These are phyloP conservation scores for Catocala fraxini DNA, from an alignment of 2,888 invertebrate species.

Conservation along the genomic window DNA sequence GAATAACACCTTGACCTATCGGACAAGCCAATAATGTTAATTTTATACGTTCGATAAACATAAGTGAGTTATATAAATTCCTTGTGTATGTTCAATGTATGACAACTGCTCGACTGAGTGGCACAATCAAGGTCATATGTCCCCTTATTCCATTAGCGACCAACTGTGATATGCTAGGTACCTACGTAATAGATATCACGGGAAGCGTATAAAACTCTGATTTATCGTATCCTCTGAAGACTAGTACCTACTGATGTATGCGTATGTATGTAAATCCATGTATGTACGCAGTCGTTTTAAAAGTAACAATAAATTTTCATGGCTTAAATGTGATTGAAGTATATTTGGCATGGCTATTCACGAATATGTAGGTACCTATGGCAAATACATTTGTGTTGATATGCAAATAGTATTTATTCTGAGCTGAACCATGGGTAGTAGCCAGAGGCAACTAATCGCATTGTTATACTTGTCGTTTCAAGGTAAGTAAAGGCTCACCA, in stretches of 20 bases:
- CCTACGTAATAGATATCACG: constrained; percentile 21
- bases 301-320: constrained; percentile 11
- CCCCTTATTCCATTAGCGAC: constrained; percentile 57
- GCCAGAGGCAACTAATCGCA: constrained; percentile 49
- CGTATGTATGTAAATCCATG: neutral
- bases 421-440: constrained; percentile 13
- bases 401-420: constrained; percentile 9
- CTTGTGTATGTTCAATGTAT: constrained; percentile 11
- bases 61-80: constrained; percentile 1
- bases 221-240: constrained; percentile 43
- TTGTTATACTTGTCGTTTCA: constrained; percentile 57
- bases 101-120: constrained; percentile 39
- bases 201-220: constrained; percentile 44
- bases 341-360: neutral
- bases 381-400: constrained; percentile 2
- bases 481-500: constrained; percentile 48
- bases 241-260: neutral
- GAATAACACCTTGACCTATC: constrained; percentile 21
- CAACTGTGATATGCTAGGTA: constrained; percentile 29
- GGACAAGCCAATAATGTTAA: constrained; percentile 32
- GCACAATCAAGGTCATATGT: constrained; percentile 52
- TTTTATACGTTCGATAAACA: constrained; percentile 22
- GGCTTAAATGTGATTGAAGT: neutral
- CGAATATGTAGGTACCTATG: neutral
- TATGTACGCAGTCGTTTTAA: neutral